These are phyloP conservation scores for Thamnaconus septentrionalis DNA, from an alignment of 2,113 vertebrate species.

Conservation along the genomic window DNA sequence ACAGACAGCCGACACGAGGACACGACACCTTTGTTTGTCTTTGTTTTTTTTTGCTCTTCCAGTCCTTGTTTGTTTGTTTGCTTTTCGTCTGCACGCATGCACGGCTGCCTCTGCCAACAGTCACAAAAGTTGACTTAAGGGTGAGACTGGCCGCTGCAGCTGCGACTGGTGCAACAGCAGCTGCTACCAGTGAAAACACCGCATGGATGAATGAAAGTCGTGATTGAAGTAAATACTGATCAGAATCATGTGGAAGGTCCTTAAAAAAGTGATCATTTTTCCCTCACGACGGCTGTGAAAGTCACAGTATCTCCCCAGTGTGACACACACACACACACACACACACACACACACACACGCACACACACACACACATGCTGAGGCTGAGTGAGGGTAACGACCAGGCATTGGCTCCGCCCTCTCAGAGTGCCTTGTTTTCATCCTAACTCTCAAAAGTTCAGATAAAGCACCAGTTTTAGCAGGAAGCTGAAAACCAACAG, in stretches of 20 bases:
- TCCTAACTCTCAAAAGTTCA: no score
- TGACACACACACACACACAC: conserved; percentile 12
- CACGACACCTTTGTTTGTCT: conserved; percentile 19
- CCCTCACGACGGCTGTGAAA: conserved; percentile 3
- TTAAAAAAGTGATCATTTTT: neutral
- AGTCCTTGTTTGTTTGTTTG: conserved; percentile 1
- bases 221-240: neutral
- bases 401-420: no score
- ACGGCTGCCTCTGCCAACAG: no score
- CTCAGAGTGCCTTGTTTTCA: no score
- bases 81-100: conserved; percentile 1
- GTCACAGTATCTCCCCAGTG: conserved; percentile 34
- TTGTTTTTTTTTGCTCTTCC: conserved; percentile 8
- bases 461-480: no score
- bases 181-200: no score
- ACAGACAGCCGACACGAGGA: conserved; percentile 24
- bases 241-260: neutral
- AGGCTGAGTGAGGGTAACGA: conserved; percentile 4
- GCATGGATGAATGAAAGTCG: no score
- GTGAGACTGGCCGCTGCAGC: no score
- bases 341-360: neutral
- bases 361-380: neutral
- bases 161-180: no score
- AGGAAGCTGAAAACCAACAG: no score
- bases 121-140: no score